A percentile compares a stretch with the other conserved stretches of the same genome.
phyloP scores from a whole-genome alignment of 2,113 vertebrate genomes.

The Nymphicus hollandicus region DNA sequence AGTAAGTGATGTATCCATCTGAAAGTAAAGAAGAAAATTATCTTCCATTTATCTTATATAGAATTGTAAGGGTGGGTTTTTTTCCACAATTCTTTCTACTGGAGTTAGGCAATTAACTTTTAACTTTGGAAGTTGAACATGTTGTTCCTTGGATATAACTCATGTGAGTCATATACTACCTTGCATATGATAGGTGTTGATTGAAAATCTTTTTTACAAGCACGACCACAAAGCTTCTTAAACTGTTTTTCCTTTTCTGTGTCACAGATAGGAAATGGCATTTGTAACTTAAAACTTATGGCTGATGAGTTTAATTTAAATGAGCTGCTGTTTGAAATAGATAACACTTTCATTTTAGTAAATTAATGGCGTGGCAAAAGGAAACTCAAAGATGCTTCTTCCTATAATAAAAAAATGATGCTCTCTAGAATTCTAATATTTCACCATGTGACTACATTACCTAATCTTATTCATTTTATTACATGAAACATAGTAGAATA shows the following conservation, averaged over 20 bases:
- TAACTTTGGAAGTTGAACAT: neutral
- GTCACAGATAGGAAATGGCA: constrained; percentile 45
- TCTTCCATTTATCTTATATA: neutral
- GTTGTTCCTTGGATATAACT: neutral
- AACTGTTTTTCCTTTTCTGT: constrained; percentile 45
- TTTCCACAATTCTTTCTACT: neutral
- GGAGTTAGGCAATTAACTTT: constrained; percentile 13
- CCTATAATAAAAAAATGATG: constrained; percentile 12
- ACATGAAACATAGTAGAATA: neutral
- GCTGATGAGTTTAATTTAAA: constrained; percentile 72
- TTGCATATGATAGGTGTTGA: neutral
- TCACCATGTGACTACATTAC: constrained; percentile 33
- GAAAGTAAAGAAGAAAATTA: constrained; percentile 1
- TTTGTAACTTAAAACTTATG: constrained; percentile 63
- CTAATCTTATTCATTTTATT: constrained; percentile 45
- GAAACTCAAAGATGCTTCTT: constrained; percentile 53
- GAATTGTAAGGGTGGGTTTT: neutral
- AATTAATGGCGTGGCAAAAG: constrained; percentile 65
- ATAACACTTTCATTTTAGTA: constrained; percentile 69
- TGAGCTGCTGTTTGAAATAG: constrained; percentile 70
- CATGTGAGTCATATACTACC: neutral
- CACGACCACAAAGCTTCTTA: constrained; percentile 25
- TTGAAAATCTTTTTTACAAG: constrained; percentile 37
- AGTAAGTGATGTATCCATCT: neutral
- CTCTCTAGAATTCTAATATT: constrained; percentile 49